phyloP scores from a whole-genome alignment of 2,797 vertebrate genomes.

The Heteromormyrus szaboi region DNA sequence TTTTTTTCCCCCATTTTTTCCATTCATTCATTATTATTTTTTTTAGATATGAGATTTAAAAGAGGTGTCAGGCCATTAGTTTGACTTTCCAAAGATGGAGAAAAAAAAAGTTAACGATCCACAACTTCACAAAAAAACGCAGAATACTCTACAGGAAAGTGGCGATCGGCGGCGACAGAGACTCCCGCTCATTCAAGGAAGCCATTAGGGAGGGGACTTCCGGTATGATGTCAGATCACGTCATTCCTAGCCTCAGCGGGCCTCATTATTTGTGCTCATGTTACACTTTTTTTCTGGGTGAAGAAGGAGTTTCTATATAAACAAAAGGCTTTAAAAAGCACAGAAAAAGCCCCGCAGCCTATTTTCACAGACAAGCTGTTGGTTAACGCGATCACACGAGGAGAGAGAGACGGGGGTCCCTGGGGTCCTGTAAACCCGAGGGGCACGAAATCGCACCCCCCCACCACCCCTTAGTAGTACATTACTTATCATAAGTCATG shows the following conservation, averaged over 20 bases:
- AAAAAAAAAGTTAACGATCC: background rate
- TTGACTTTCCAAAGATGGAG: background rate
- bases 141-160: background rate
- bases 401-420: slow-evolving; percentile 45
- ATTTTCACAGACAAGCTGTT: slow-evolving; percentile 58
- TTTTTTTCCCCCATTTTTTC: background rate
- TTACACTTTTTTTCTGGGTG: background rate
- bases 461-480: background rate
- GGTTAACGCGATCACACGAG: slow-evolving; percentile 54
- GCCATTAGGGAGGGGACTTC: background rate
- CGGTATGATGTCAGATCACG: background rate
- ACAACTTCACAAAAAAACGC: background rate
- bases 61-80: background rate
- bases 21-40: background rate
- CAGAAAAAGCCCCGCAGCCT: slow-evolving; percentile 45
- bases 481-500: slow-evolving; percentile 32
- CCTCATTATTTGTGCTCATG: slow-evolving; percentile 16
- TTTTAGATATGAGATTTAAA: background rate
- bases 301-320: background rate
- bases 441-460: slow-evolving; percentile 35
- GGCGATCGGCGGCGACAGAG: background rate
- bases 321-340: slow-evolving; percentile 10
- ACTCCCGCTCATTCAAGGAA: background rate
- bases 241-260: slow-evolving; percentile 8
- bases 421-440: slow-evolving; percentile 40